Evolutionary conservation across 2,113 vertebrate genomes (phyloP).

Genomic region (Cnemophilus loriae): DNA sequence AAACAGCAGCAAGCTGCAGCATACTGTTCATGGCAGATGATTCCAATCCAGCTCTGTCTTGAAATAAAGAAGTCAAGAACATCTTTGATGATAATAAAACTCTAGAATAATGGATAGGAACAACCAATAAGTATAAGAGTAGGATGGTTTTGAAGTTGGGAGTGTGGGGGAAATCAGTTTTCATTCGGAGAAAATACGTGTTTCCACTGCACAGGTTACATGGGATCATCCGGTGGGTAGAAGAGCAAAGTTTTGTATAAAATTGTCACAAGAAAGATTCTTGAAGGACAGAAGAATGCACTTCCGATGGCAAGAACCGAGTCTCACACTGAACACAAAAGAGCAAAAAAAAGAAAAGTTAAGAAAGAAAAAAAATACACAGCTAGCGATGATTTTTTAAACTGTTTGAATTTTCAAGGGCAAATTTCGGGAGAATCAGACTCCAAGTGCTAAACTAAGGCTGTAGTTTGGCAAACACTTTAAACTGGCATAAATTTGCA

Average conservation of each 20-base stretch:
- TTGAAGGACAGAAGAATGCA: neutral
- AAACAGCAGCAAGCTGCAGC: neutral
- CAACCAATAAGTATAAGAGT: neutral
- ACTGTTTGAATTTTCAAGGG: neutral
- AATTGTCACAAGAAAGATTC: neutral
- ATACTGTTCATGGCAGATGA: neutral
- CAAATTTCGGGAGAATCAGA: neutral
- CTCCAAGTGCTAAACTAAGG: slow-evolving; percentile 1
- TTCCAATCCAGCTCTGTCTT: neutral
- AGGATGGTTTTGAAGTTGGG: neutral
- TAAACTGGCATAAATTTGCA: slow-evolving; percentile 55
- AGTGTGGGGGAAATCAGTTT: neutral
- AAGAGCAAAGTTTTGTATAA: neutral
- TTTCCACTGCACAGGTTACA: neutral
- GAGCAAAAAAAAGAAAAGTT: neutral
- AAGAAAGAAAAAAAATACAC: neutral
- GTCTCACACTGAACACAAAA: neutral
- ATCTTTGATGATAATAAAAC: neutral
- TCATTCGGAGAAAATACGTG: neutral
- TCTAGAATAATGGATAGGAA: neutral
- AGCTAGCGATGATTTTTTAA: neutral
- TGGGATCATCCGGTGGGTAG: neutral
- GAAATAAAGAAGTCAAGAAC: neutral
- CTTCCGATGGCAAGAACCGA: neutral
- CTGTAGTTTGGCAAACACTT: slow-evolving; percentile 49